A percentile compares a stretch with the other conserved stretches of the same genome.
phyloP scores from a whole-genome alignment of 1,140 invertebrate species.

The Eriosoma lanigerum region DNA sequence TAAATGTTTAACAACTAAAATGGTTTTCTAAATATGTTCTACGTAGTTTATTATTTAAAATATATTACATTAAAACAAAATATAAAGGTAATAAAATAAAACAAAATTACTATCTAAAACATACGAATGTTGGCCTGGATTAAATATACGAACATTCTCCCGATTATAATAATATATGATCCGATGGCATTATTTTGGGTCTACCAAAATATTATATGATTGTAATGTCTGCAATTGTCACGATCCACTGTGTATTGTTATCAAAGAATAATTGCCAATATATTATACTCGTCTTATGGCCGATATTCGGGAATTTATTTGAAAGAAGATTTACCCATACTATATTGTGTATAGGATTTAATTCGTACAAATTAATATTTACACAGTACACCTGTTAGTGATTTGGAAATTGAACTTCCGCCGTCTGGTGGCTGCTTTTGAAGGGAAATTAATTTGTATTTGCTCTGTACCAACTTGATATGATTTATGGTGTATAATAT shows the following conservation, averaged over 20 bases:
- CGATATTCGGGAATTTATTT: constrained; percentile 1
- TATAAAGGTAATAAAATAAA: too few species aligned
- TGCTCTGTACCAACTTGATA: not conserved
- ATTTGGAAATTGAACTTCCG: not conserved
- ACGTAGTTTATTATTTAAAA: too few species aligned
- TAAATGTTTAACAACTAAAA: too few species aligned
- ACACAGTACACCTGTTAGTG: not conserved
- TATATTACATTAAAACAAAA: too few species aligned
- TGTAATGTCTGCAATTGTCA: not conserved
- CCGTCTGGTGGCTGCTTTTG: not conserved
- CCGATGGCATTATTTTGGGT: not conserved
- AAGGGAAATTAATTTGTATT: constrained; percentile 29
- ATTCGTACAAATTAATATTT: not conserved
- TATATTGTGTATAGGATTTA: not conserved
- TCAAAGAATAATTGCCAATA: constrained; percentile 23
- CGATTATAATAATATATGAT: too few species aligned
- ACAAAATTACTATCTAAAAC: too few species aligned
- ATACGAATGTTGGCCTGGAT: too few species aligned
- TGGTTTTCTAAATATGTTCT: too few species aligned
- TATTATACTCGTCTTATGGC: not conserved
- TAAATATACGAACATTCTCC: too few species aligned
- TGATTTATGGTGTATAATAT: too few species aligned
- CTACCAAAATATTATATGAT: not conserved
- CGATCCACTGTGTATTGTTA: not conserved
- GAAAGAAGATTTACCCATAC: not conserved